Evolutionary conservation across 2,888 invertebrate genomes (phyloP), one percentile per base, ranked within the genome.

Genomic region (Hypomecis punctinalis): DNA sequence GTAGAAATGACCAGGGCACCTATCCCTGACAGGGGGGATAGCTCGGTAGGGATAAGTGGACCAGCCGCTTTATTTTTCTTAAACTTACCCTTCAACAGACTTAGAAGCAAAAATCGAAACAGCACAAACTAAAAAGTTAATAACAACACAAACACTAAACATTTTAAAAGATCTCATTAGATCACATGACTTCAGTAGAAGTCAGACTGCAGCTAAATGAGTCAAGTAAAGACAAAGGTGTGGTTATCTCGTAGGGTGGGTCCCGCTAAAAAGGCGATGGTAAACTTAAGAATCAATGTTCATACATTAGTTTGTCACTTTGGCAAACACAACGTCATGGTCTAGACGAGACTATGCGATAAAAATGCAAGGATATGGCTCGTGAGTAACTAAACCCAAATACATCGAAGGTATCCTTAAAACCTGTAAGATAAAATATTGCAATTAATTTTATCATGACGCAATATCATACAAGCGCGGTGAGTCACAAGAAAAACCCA

Each of bases 251-350:
- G 58, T 69, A 84, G 85, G 91, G 88, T 81, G 86, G 84, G 90
- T 76, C 86, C 64, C 56, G 68, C 88, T 89, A 67, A 84, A 91
- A 82, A 89, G 91, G 92, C 76, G 76, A 81, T 76, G 75, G 82
- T 77, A 88, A 90, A 91, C 87, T 76, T 62, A 77, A 77, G 82
- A 88, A 89, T 89, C 88, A 84, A 83, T 86, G 83, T 85, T 81
- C 84, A 86, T 78, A 87, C 82, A 85, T 76, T 77, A 79, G 75
- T 68, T 37, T 51, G 69, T 77, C 71, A 71, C 74, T 72, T 75
- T 68, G 72, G 67, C 75, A 82, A 80, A 81, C 76, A 84, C 69
- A 72, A 60, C 55, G 58, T 60, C 60, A 47, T 54, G 64, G 45
- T 46, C 61, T 57, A 61, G 66, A 63, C 68, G 9, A 43, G 47